A percentile compares a stretch with the other conserved stretches of the same genome.
phyloP scores from a whole-genome alignment of 2,888 invertebrate species.

The Hydriomena furcata region DNA sequence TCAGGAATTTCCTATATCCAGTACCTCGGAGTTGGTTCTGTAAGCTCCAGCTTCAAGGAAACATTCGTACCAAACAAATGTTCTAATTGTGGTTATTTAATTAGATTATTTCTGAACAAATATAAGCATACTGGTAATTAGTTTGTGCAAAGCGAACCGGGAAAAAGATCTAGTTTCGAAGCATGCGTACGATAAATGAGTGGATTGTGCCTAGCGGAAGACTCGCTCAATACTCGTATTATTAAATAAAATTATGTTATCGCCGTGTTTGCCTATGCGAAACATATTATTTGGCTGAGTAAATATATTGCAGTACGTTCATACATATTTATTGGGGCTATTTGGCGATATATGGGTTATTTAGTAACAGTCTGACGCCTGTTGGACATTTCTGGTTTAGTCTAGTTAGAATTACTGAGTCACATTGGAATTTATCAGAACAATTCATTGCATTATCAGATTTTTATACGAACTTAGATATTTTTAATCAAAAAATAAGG shows the following conservation, averaged over 20 bases:
- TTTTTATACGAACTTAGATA: slow-evolving; percentile 23
- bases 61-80: slow-evolving; percentile 25
- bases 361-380: slow-evolving; percentile 1
- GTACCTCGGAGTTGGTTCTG: slow-evolving; percentile 15
- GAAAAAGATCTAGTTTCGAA: slow-evolving; percentile 55
- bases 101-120: slow-evolving; percentile 47
- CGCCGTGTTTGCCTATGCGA: slow-evolving; percentile 47
- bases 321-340: slow-evolving; percentile 2
- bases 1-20: slow-evolving; percentile 40
- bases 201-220: slow-evolving; percentile 49
- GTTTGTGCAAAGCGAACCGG: slow-evolving; percentile 50
- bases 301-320: not conserved
- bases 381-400: not conserved
- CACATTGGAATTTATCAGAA: slow-evolving; percentile 11
- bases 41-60: slow-evolving; percentile 16
- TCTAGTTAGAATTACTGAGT: slow-evolving; percentile 6
- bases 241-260: slow-evolving; percentile 38
- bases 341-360: slow-evolving; percentile 9
- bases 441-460: slow-evolving; percentile 11
- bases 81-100: slow-evolving; percentile 40
- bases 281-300: slow-evolving; percentile 43
- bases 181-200: slow-evolving; percentile 60
- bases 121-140: slow-evolving; percentile 48
- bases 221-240: slow-evolving; percentile 26
- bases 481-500: slow-evolving; percentile 37